Percentiles rank a stretch among this genome's conserved stretches.
phyloP scores from a whole-genome alignment of 2,113 vertebrate genomes.

The Thymallus thymallus region DNA sequence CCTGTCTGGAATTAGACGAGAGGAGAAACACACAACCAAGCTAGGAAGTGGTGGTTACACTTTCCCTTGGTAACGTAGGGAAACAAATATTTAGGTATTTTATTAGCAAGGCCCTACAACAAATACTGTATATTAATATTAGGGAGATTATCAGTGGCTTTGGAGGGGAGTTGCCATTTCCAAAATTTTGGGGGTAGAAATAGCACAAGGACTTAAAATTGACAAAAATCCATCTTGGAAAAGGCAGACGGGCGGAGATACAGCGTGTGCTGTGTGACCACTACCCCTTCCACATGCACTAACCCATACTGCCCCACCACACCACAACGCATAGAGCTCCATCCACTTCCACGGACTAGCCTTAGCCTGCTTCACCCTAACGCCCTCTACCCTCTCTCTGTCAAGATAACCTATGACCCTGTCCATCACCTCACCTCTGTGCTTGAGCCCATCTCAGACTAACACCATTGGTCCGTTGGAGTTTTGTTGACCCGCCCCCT shows the following conservation, averaged over 20 bases:
- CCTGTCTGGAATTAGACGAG: neutral
- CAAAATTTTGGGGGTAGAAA: conserved; percentile 25
- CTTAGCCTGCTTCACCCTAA: conserved; percentile 91
- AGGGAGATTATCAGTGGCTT: conserved; percentile 2
- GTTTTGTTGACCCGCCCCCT: conserved; percentile 64
- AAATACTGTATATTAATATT: neutral
- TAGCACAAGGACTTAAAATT: neutral
- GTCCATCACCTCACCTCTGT: conserved; percentile 80
- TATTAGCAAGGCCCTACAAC: neutral
- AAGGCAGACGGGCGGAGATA: conserved; percentile 76
- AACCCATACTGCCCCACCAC: conserved; percentile 83
- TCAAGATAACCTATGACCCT: conserved; percentile 80
- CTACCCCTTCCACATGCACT: conserved; percentile 81
- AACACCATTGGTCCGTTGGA: conserved; percentile 59
- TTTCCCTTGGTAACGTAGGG: neutral
- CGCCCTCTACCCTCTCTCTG: conserved; percentile 83
- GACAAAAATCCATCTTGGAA: conserved; percentile 70
- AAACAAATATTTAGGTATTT: conserved; percentile 11
- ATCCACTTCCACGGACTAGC: conserved; percentile 86
- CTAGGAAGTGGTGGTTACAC: conserved; percentile 34
- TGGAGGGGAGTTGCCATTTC: conserved; percentile 9
- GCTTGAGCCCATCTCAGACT: conserved; percentile 72
- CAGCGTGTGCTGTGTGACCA: conserved; percentile 81
- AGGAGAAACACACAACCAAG: conserved; percentile 24
- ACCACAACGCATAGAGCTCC: conserved; percentile 60